Base-by-base conservation (phyloP, 2,888 invertebrate species). In the Molorchus minor region DNA sequence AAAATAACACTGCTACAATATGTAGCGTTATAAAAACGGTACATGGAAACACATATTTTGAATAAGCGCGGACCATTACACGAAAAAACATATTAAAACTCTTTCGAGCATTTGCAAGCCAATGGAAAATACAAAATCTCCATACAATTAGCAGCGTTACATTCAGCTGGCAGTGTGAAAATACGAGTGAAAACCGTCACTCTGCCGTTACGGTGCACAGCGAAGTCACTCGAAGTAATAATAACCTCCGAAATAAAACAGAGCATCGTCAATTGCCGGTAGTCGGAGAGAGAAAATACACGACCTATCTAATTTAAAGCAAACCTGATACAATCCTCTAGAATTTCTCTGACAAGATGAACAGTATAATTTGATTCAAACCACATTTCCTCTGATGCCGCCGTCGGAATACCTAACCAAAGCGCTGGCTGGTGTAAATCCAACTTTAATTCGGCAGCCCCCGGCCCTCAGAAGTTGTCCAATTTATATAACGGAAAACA, bases 351-450 rank as follows among this genome's bases (percentile, higher is more conserved):
- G 75, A 76, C 75, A 76, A 75, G 75, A 77, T 72, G 75, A 74
- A 74, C 74, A 74, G 71, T 67, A 76, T 76, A 77, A 77, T 77
- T 76, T 73, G 76, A 77, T 77, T 76, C 74, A 70, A 73, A 72
- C 72, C 71, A 66, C 74, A 74, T 73, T 73, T 74, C 71, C 71
- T 67, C 65, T 67, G 66, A 71, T 68, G 74, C 68, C 58, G 64
- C 70, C 64, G 69, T 68, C 61, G 65, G 75, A 75, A 76, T 75
- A 74, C 70, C 69, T 72, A 74, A 72, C 67, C 69, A 64, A 65
- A 64, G 66, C 67, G 71, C 62, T 67, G 71, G 71, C 62, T 67
- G 71, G 69, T 75, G 74, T 71, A 77, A 77, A 78, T 76, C 72
- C 73, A 72, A 72, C 67, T 76, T 75, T 77, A 77, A 76, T 77